Evolutionary conservation across 2,797 vertebrate genomes (phyloP).

Genomic region (Enteromius argenteus): DNA sequence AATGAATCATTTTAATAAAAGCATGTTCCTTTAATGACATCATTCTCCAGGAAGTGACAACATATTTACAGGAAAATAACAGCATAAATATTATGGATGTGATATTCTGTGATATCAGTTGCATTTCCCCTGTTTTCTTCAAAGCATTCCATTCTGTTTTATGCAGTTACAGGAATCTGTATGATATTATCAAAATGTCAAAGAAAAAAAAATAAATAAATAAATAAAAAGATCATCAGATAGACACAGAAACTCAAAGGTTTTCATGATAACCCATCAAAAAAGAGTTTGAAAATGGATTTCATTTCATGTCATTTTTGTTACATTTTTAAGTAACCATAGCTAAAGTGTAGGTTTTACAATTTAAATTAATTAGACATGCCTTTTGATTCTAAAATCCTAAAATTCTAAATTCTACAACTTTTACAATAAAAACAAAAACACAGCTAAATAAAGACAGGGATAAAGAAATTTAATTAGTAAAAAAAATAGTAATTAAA

Average conservation of each 20-base stretch:
- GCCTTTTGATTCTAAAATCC: background rate
- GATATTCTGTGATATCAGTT: background rate
- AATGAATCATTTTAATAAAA: background rate
- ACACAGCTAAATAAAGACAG: background rate
- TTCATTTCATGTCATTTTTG: background rate
- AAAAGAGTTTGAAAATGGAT: background rate
- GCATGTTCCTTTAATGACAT: background rate
- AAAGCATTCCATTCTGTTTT: background rate
- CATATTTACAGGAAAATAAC: background rate
- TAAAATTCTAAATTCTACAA: too few relatives aligned
- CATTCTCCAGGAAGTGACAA: slow-evolving; percentile 8
- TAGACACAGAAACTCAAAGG: background rate
- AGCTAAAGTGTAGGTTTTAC: background rate
- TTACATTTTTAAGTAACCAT: background rate
- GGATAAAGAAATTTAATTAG: background rate
- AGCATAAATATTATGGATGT: background rate
- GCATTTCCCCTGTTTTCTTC: fast-evolving
- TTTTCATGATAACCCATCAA: background rate
- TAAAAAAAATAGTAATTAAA: too few relatives aligned
- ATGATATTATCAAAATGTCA: too few relatives aligned
- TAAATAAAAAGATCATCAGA: background rate
- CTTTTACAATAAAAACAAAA: background rate
- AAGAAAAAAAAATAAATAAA: too few relatives aligned
- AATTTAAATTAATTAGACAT: background rate
- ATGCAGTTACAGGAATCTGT: background rate